Percentiles rank a stretch among this genome's conserved stretches.
phyloP scores from a whole-genome alignment of 2,797 vertebrate genomes.

The Macroramphosus scolopax region DNA sequence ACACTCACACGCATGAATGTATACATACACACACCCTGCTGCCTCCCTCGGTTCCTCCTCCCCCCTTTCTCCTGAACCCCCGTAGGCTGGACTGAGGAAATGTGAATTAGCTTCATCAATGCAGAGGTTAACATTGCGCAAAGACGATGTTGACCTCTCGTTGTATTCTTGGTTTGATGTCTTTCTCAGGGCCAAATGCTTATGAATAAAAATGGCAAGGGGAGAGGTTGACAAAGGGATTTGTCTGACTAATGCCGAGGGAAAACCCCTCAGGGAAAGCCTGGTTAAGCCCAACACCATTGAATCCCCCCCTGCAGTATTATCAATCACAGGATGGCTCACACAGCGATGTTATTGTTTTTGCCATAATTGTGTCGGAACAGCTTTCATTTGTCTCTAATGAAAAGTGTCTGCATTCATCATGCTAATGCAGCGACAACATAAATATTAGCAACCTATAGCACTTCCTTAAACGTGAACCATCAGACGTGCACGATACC shows the following conservation, averaged over 20 bases:
- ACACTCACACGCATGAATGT: slow-evolving; percentile 11
- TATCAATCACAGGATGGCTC: slow-evolving; percentile 71
- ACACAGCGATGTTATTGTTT: slow-evolving; percentile 73
- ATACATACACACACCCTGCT: slow-evolving; percentile 20
- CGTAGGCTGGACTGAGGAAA: slow-evolving; percentile 78
- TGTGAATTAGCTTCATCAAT: slow-evolving; percentile 83
- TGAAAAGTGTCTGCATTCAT: slow-evolving; percentile 73
- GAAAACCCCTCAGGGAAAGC: slow-evolving; percentile 69
- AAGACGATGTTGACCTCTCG: slow-evolving; percentile 78
- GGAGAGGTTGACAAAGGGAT: slow-evolving; percentile 77
- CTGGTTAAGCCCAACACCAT: slow-evolving; percentile 69
- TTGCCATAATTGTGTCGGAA: slow-evolving; percentile 75
- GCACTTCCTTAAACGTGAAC: slow-evolving; percentile 29
- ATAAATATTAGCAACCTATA: slow-evolving; percentile 60
- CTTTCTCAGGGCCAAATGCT: slow-evolving; percentile 77
- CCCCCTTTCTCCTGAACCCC: slow-evolving; percentile 54
- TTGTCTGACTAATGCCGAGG: slow-evolving; percentile 78
- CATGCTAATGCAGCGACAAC: slow-evolving; percentile 67
- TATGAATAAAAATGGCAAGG: slow-evolving; percentile 80
- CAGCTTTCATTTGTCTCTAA: slow-evolving; percentile 75
- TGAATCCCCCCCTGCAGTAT: slow-evolving; percentile 62
- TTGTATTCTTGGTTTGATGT: slow-evolving; percentile 81
- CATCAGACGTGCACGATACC: slow-evolving; percentile 18
- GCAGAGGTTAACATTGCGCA: slow-evolving; percentile 79
- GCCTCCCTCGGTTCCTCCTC: slow-evolving; percentile 43